Conservation (phyloP, 2,113 vertebrate species). For the Colius striatus region DNA sequence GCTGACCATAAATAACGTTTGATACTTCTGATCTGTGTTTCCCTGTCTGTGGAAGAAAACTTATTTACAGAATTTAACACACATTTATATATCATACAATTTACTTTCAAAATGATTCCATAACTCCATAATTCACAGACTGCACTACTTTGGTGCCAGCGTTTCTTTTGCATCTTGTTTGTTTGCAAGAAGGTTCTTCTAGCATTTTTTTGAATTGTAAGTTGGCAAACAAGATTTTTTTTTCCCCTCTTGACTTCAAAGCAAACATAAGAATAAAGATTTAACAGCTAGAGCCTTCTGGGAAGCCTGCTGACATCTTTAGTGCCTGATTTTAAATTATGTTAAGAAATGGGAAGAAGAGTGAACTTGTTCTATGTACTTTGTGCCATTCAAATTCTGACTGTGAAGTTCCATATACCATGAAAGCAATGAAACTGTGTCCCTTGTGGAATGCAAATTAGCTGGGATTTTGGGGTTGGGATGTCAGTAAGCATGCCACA, state of each 20-base stretch:
- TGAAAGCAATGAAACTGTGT: neutral
- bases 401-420: neutral
- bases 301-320: constrained; percentile 49
- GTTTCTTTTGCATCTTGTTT: constrained; percentile 59
- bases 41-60: neutral
- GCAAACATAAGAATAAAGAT: constrained; percentile 26
- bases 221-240: constrained; percentile 34
- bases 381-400: neutral
- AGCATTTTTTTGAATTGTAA: constrained; percentile 56
- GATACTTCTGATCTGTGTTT: neutral
- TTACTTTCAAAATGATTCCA: constrained; percentile 51
- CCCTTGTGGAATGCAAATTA: neutral
- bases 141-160: neutral
- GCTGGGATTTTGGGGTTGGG: neutral
- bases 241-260: constrained; percentile 54
- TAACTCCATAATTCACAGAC: constrained; percentile 51
- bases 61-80: neutral
- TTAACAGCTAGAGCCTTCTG: constrained; percentile 30
- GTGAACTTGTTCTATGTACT: neutral
- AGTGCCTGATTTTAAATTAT: constrained; percentile 44
- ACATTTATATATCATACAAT: constrained; percentile 18
- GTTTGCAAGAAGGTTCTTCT: constrained; percentile 30
- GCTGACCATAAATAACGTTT: constrained; percentile 10
- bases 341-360: neutral
- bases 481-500: neutral